A percentile compares a stretch with the other conserved stretches of the same genome.
Evolutionary conservation across 2,113 vertebrate species (phyloP).

Genomic region (Conger conger): DNA sequence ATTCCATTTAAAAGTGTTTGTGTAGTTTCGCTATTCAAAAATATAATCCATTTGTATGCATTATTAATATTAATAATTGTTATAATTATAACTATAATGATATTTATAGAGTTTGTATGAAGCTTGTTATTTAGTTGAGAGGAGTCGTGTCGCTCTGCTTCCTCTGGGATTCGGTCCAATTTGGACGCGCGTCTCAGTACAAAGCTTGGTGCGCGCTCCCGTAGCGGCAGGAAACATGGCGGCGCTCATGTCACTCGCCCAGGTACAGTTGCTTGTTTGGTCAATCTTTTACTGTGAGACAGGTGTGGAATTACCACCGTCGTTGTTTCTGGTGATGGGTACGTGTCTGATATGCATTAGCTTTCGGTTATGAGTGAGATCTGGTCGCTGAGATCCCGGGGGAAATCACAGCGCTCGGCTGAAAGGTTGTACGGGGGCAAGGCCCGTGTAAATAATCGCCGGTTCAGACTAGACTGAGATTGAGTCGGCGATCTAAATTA

Average conservation of each 20-base stretch:
- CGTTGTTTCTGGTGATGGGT: neutral
- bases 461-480: no score
- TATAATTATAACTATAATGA: neutral
- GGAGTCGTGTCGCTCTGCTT: conserved; percentile 2
- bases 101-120: neutral
- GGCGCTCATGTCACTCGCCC: conserved; percentile 81
- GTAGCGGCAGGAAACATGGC: conserved; percentile 86
- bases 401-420: neutral
- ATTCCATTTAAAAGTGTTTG: no score
- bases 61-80: no score
- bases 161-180: conserved; percentile 28
- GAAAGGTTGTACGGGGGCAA: neutral
- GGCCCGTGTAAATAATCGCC: neutral
- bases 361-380: neutral
- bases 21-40: no score
- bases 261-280: conserved; percentile 65
- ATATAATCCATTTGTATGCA: no score
- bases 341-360: neutral
- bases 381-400: neutral
- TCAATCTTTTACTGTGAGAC: neutral
- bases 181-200: conserved; percentile 32
- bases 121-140: neutral
- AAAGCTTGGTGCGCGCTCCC: conserved; percentile 58
- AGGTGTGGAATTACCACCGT: neutral
- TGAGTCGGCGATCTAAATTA: neutral